phyloP scores from a whole-genome alignment of 2,888 invertebrate species.

The Chymomyza amoena region DNA sequence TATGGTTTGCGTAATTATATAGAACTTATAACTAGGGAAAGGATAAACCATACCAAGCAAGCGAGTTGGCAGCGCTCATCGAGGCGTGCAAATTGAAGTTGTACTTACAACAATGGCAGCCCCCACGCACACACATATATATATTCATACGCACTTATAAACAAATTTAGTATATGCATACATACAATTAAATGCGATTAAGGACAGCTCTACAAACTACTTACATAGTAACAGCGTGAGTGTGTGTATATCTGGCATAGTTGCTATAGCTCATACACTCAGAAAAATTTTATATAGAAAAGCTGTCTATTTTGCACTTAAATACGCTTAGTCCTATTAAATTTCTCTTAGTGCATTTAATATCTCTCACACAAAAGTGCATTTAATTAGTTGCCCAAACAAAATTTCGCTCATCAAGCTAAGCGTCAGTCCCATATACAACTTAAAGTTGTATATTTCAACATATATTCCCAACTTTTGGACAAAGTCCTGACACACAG shows the following conservation, averaged over 20 bases:
- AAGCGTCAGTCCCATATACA: no score
- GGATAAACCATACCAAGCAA: slow-evolving; percentile 5
- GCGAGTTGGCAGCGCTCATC: slow-evolving; percentile 32
- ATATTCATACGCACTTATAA: slow-evolving; percentile 1
- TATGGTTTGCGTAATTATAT: slow-evolving; percentile 51
- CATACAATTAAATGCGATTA: slow-evolving; percentile 47
- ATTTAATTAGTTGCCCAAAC: not conserved
- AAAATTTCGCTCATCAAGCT: not conserved
- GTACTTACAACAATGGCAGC: slow-evolving; percentile 34
- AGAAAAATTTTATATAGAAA: not conserved
- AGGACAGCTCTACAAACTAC: not conserved
- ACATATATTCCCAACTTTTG: not conserved
- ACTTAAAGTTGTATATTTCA: slow-evolving; percentile 2
- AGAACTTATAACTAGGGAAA: slow-evolving; percentile 18
- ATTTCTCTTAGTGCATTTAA: not conserved
- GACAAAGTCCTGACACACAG: not conserved
- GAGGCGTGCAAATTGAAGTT: slow-evolving; percentile 51
- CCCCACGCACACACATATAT: not conserved
- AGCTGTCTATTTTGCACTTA: no score
- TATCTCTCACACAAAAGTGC: not conserved
- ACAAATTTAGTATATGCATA: slow-evolving; percentile 6
- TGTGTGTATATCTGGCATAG: not conserved
- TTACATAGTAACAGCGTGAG: not conserved
- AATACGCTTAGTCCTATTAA: no score
- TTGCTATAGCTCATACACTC: not conserved